Evolutionary conservation across 2,888 invertebrate genomes (phyloP), one percentile per base, ranked within the genome.

Genomic region (Diaphora mendica): DNA sequence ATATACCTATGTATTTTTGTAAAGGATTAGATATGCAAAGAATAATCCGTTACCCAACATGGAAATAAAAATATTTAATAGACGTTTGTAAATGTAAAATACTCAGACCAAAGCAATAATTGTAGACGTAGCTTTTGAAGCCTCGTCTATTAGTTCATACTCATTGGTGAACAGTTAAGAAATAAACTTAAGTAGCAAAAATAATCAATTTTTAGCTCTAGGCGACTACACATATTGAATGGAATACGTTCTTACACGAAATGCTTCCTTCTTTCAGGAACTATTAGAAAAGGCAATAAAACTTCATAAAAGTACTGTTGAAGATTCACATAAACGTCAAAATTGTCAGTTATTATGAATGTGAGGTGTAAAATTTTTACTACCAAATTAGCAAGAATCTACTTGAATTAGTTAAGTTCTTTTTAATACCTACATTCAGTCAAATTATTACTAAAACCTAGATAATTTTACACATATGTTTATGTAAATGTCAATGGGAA

Each of bases 271-370:
- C 26, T 26, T 48, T 20, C 3, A 44, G 67, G 23, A 1, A 15
- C 67, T 67, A 44, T 67, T 44, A 44, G 67, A 39, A n/a, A 55
- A 55, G n/a, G n/a, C n/a, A 55, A 68, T 55, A 68, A 68, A 68
- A 68, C 33, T 23, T 55, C 33, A 35, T n/a, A 44, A 44, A 11
- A 30, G n/a, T 35, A 35, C 55, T 35, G 35, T 68, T 68, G 15
- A 51, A 68, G 51, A 39, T 55, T 35, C 51, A 55, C n/a, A 17
- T n/a, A 51, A 68, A 35, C n/a, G 68, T 2, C 68, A 55, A 55
- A 68, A 33, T 5, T n/a, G 4, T 33, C 26, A 67, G 30, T 48
- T 67, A 35, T 51, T 51, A 51, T 68, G 35, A 55, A 55, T 55
- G 51, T 35, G 23, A 55, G 51, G 35, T 55, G 35, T 55, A 51